Conservation (phyloP, 2,888 invertebrate genomes). For the Rhorus exstirpatorius region DNA sequence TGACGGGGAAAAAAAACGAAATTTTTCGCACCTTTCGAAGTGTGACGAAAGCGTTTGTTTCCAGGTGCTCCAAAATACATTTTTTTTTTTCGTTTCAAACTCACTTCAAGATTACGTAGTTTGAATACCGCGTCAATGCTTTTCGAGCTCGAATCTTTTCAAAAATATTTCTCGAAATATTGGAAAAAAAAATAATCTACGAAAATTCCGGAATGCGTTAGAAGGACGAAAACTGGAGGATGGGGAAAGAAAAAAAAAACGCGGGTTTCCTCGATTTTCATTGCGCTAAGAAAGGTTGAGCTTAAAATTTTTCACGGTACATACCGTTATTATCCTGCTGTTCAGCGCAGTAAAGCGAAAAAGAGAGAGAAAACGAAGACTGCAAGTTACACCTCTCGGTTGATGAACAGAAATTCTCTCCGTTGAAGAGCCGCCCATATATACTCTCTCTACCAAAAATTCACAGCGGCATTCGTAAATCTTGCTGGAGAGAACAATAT, state of each 20-base stretch:
- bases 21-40: conserved; percentile 3
- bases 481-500: conserved; percentile 61
- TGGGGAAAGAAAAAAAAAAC: background rate
- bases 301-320: conserved; percentile 16
- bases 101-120: background rate
- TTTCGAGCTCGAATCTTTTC: background rate
- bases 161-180: background rate
- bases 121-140: too few relatives aligned
- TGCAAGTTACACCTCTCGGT: conserved; percentile 65
- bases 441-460: conserved; percentile 5
- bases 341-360: conserved; percentile 27
- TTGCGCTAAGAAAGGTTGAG: conserved; percentile 36
- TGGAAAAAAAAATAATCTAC: too few relatives aligned
- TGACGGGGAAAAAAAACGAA: background rate
- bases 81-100: background rate
- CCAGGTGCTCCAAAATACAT: background rate
- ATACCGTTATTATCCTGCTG: conserved; percentile 34
- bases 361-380: conserved; percentile 34
- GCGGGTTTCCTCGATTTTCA: conserved; percentile 30
- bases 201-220: background rate
- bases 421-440: conserved; percentile 58
- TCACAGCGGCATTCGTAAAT: conserved; percentile 62
- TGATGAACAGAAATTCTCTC: conserved; percentile 52
- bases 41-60: background rate
- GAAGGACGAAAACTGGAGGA: background rate